phyloP scores from a whole-genome alignment of 2,797 vertebrate species.

The Poecilia velifera region DNA sequence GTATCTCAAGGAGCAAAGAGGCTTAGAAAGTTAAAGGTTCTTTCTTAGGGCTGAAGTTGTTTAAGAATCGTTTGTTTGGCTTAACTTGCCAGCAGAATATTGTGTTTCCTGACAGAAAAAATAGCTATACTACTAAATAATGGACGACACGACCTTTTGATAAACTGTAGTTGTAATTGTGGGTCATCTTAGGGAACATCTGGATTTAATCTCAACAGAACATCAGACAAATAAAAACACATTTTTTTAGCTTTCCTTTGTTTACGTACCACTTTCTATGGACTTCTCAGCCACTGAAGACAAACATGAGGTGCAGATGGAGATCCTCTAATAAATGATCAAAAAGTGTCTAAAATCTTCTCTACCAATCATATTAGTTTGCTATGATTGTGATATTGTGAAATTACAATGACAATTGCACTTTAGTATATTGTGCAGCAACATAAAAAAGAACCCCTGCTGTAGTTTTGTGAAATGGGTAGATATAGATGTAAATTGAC shows the following conservation, averaged over 20 bases:
- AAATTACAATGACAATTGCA: background rate
- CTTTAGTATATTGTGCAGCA: background rate
- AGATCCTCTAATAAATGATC: background rate
- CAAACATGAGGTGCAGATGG: background rate
- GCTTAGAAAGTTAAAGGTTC: slow-evolving; percentile 10
- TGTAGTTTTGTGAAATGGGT: background rate
- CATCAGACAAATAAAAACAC: background rate
- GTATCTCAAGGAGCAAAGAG: slow-evolving; percentile 25
- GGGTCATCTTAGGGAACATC: background rate
- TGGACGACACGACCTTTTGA: background rate
- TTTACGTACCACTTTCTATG: background rate
- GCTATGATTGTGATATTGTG: background rate
- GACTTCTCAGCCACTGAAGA: background rate
- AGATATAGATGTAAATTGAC: background rate
- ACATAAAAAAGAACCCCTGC: background rate
- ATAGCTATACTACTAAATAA: background rate
- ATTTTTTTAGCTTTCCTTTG: background rate
- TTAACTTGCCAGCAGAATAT: slow-evolving; percentile 38
- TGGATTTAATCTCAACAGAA: background rate
- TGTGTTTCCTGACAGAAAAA: slow-evolving; percentile 38
- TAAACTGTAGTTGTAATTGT: background rate
- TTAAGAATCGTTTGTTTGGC: slow-evolving; percentile 44
- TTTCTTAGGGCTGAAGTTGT: slow-evolving; percentile 27
- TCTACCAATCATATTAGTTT: background rate
- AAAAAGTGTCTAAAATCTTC: background rate